Evolutionary conservation across 2,797 vertebrate genomes (phyloP).

Genomic region (Anas bernieri): DNA sequence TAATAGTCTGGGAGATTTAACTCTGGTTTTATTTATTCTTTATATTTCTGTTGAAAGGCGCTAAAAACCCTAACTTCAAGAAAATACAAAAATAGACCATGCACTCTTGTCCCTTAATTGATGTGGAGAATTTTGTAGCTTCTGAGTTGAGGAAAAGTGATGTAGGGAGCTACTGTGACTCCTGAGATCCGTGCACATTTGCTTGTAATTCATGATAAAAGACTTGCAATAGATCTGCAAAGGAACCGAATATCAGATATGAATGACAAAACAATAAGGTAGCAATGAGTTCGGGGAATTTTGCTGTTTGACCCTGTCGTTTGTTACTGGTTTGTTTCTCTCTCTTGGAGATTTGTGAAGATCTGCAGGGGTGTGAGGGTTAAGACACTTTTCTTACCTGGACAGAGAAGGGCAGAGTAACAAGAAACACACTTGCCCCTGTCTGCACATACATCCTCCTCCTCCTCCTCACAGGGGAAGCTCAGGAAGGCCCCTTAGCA

Average conservation of each 20-base stretch:
- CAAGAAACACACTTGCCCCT: not conserved
- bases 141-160: not conserved
- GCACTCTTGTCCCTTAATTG: not conserved
- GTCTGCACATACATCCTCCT: fast-evolving
- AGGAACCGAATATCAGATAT: fast-evolving
- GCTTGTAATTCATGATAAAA: not conserved
- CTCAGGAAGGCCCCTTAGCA: no score
- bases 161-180: fast-evolving
- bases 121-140: not conserved
- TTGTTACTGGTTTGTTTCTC: not conserved
- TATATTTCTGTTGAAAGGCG: not conserved
- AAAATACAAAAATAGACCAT: not conserved
- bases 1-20: not conserved
- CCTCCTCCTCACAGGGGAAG: not conserved
- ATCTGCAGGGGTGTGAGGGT: not conserved
- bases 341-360: not conserved
- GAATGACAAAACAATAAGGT: fast-evolving
- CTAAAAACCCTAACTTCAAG: not conserved
- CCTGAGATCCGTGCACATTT: fast-evolving
- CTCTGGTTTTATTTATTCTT: not conserved
- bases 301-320: not conserved
- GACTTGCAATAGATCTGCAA: fast-evolving
- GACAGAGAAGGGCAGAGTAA: not conserved
- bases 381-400: not conserved
- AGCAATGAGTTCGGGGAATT: not conserved